phyloP scores from a whole-genome alignment of 23 tunicate species.

The Ascidia mentula region DNA sequence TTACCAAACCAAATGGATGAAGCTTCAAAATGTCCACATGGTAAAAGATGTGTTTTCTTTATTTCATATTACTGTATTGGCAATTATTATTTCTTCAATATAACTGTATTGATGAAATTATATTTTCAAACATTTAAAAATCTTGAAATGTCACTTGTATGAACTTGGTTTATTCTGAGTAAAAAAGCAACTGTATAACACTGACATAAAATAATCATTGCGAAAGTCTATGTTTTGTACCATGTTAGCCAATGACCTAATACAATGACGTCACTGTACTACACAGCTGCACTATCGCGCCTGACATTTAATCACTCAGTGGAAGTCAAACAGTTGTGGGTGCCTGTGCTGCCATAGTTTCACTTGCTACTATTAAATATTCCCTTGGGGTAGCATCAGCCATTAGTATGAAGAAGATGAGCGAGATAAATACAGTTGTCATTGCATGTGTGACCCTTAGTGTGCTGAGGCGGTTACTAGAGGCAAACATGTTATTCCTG shows the following conservation, averaged over 20 bases:
- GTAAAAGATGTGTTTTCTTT: too few relatives aligned
- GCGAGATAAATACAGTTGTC: too few relatives aligned
- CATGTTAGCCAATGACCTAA: neutral
- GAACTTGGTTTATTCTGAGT: too few relatives aligned
- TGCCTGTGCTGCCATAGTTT: neutral
- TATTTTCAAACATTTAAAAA: neutral
- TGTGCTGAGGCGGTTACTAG: too few relatives aligned
- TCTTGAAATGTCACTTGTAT: neutral
- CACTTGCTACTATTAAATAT: neutral
- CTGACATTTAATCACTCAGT: neutral
- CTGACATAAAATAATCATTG: neutral
- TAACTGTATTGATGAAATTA: neutral
- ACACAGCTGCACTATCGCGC: neutral
- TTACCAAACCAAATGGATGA: conserved; percentile 12
- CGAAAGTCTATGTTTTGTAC: neutral
- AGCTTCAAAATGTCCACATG: neutral
- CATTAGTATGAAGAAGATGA: too few relatives aligned
- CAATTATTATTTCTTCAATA: neutral
- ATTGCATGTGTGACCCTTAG: too few relatives aligned
- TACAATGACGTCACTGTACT: neutral
- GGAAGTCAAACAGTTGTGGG: conserved; percentile 8
- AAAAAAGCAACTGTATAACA: too few relatives aligned
- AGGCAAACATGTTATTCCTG: too few relatives aligned
- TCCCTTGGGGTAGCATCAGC: neutral
- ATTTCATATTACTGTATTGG: neutral